Percentiles rank a stretch among this genome's conserved stretches.
Evolutionary conservation across 2,113 vertebrate genomes (phyloP).

Genomic region (Anseranas semipalmata): DNA sequence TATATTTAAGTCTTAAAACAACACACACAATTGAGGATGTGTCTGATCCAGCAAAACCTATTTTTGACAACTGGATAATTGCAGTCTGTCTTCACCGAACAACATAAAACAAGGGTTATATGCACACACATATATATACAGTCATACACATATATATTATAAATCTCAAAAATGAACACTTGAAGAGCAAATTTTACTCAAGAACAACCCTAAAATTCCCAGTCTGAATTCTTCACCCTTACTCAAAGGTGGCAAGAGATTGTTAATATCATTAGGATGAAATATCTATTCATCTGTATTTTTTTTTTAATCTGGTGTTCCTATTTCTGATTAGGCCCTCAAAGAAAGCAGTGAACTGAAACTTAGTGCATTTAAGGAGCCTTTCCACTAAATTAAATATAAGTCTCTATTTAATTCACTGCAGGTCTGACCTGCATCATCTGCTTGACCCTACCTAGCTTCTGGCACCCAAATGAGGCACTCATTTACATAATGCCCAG

Average conservation of each 20-base stretch:
- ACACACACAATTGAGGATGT: not conserved
- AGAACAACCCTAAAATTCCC: not conserved
- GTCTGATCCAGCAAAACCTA: not conserved
- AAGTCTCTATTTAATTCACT: not conserved
- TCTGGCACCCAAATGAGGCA: not conserved
- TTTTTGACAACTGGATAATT: not conserved
- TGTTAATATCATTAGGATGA: not conserved
- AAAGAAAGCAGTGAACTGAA: not conserved
- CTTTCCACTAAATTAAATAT: not conserved
- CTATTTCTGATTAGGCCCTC: not conserved
- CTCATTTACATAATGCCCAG: not conserved
- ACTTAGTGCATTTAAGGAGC: not conserved
- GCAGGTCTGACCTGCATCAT: not conserved
- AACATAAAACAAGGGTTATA: not conserved
- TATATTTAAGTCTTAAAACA: slow-evolving; percentile 6
- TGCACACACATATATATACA: not conserved
- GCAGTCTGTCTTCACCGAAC: not conserved
- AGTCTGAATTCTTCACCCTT: not conserved
- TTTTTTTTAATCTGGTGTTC: not conserved
- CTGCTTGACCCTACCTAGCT: not conserved
- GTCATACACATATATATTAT: not conserved
- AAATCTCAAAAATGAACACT: not conserved
- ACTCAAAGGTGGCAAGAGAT: not conserved
- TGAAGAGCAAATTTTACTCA: not conserved
- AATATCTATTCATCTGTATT: not conserved